Conservation (phyloP, 2,888 invertebrate genomes). For the Pasiphila rectangulata region DNA sequence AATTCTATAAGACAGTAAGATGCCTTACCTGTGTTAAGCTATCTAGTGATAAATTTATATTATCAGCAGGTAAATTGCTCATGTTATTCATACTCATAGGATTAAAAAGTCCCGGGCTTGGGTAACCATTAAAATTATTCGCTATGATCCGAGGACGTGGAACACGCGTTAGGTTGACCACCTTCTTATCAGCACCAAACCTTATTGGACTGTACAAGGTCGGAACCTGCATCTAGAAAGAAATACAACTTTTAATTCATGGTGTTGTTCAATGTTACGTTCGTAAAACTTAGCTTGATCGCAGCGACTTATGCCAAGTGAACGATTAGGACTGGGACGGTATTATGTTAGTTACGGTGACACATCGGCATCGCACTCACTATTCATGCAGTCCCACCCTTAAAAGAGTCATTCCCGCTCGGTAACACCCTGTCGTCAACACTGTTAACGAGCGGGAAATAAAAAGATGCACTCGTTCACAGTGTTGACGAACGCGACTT, state of each 20-base stretch:
- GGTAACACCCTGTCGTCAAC: too few species aligned
- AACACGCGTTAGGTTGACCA: constrained; percentile 10
- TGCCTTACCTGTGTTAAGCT: constrained; percentile 70
- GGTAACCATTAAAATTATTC: constrained; percentile 13
- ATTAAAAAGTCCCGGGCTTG: constrained; percentile 16
- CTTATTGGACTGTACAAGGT: constrained; percentile 12
- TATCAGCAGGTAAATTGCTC: constrained; percentile 43
- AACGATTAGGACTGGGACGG: too few species aligned
- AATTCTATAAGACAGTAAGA: not conserved
- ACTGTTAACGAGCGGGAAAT: too few species aligned
- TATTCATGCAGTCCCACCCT: too few species aligned
- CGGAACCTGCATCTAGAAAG: constrained; percentile 33
- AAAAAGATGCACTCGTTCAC: too few species aligned
- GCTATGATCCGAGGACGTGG: constrained; percentile 12
- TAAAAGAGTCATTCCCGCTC: too few species aligned
- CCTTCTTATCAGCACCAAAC: constrained; percentile 7
- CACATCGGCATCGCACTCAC: too few species aligned
- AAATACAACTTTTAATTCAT: not conserved
- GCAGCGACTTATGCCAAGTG: too few species aligned
- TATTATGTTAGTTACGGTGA: too few species aligned
- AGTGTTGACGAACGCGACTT: too few species aligned
- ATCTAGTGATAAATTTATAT: constrained; percentile 72
- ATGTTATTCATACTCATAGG: constrained; percentile 14
- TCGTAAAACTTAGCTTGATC: too few species aligned
- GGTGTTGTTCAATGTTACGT: too few species aligned